These are phyloP conservation scores for Palythoa grandiflora DNA, from an alignment of 92 coral and sea anemone species.

Conservation along the genomic window DNA sequence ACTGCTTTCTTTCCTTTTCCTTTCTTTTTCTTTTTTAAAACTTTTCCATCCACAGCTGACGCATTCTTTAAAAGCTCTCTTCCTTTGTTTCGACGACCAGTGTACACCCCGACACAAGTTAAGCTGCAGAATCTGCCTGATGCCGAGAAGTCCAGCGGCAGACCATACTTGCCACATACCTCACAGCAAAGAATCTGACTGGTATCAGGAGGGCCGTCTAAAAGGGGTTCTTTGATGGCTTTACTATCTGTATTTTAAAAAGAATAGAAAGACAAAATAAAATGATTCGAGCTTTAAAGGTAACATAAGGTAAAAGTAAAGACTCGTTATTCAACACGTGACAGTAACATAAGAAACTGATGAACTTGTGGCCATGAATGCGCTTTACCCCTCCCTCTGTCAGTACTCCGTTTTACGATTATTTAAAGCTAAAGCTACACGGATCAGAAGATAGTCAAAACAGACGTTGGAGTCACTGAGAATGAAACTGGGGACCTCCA, in stretches of 20 bases:
- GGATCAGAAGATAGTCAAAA: no score
- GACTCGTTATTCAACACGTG: no score
- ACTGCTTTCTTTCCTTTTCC: constrained; percentile 67
- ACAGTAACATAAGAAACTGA: no score
- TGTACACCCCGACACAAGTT: constrained; percentile 97
- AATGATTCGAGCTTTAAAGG: no score
- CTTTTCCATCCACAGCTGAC: constrained; percentile 83
- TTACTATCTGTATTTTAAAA: neutral
- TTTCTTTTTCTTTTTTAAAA: constrained; percentile 85
- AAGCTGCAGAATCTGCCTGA: constrained; percentile 97
- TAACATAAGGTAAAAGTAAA: no score
- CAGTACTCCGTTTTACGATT: no score
- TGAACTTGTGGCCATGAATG: no score
- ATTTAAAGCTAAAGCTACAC: no score
- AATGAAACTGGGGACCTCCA: no score
- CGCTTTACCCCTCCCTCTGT: no score
- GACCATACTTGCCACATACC: constrained; percentile 96
- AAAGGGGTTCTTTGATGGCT: constrained; percentile 39
- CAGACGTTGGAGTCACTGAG: no score
- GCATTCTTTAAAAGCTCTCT: constrained; percentile 79
- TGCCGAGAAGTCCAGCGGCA: constrained; percentile 92
- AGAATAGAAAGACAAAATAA: neutral
- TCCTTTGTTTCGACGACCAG: constrained; percentile 96
- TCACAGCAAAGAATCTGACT: constrained; percentile 92
- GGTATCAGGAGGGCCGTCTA: constrained; percentile 82